Conservation (phyloP, 2,113 vertebrate species). For the Oreochromis spilurus region DNA sequence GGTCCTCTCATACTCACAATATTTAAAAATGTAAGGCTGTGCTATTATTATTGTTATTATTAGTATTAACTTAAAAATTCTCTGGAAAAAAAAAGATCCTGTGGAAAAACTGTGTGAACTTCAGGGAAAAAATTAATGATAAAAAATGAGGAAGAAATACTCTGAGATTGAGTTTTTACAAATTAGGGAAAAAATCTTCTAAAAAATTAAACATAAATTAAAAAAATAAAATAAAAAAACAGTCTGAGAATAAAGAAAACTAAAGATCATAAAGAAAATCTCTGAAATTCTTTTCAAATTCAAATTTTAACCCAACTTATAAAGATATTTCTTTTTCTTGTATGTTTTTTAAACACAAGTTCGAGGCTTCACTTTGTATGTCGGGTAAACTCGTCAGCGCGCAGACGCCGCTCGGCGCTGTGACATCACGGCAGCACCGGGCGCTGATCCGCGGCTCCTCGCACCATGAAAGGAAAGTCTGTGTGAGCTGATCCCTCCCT, state of each 20-base stretch:
- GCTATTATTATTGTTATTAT: background rate
- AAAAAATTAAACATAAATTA: background rate
- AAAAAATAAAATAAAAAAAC: background rate
- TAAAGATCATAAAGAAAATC: fast-evolving
- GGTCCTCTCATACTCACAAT: fast-evolving
- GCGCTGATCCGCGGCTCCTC: background rate
- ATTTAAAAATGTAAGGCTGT: fast-evolving
- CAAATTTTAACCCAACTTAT: background rate
- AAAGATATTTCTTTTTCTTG: background rate
- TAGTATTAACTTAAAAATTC: background rate
- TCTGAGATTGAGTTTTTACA: fast-evolving
- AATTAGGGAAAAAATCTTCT: background rate
- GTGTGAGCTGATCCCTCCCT: background rate
- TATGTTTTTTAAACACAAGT: fast-evolving
- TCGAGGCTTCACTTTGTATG: background rate
- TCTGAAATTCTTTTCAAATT: background rate
- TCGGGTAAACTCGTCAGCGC: background rate
- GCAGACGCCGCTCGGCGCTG: background rate
- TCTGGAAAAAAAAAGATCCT: background rate
- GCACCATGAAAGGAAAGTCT: background rate
- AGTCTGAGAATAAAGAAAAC: background rate
- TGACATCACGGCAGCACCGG: background rate
- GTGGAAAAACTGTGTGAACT: background rate
- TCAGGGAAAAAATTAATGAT: background rate
- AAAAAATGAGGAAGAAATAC: background rate